phyloP scores from a whole-genome alignment of 1,140 invertebrate species.

The Bombus confusus region DNA sequence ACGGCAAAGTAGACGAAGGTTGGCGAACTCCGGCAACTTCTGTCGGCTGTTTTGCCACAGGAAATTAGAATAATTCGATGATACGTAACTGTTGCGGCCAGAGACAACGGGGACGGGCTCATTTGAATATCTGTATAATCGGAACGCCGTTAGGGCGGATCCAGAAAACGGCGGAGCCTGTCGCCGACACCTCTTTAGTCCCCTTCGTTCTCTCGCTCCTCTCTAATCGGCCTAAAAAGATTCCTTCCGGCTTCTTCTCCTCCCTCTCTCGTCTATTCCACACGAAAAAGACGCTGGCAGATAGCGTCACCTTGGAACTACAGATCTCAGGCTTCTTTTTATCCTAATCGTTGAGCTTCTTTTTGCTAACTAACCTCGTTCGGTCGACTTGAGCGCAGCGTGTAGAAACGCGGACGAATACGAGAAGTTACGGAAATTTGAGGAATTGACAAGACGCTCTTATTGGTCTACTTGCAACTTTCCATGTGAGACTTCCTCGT shows the following conservation, averaged over 20 bases:
- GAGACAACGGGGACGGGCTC: conserved; percentile 70
- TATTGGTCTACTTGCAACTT: no score
- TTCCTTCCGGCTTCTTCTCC: conserved; percentile 57
- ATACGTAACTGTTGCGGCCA: conserved; percentile 83
- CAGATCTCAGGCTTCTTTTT: not conserved
- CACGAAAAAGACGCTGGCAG: not conserved
- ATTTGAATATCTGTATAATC: conserved; percentile 82
- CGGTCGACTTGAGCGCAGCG: no score
- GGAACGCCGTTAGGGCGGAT: conserved; percentile 81
- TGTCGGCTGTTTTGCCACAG: conserved; percentile 74
- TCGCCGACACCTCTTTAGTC: conserved; percentile 69
- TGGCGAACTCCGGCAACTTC: conserved; percentile 56
- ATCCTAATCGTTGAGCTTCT: not conserved
- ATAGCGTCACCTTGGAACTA: not conserved
- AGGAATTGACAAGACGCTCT: no score
- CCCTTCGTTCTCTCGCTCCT: conserved; percentile 45
- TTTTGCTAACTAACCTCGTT: no score
- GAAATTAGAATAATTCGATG: conserved; percentile 83
- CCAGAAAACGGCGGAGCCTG: conserved; percentile 76
- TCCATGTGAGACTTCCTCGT: no score
- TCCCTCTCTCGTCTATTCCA: not conserved
- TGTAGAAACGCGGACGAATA: no score
- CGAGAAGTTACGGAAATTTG: no score
- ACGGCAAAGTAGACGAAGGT: conserved; percentile 22
- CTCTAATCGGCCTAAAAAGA: conserved; percentile 75